A percentile compares a stretch with the other conserved stretches of the same genome.
These are phyloP conservation scores for Ligdia adustata DNA, from an alignment of 2,888 invertebrate species.

Conservation along the genomic window DNA sequence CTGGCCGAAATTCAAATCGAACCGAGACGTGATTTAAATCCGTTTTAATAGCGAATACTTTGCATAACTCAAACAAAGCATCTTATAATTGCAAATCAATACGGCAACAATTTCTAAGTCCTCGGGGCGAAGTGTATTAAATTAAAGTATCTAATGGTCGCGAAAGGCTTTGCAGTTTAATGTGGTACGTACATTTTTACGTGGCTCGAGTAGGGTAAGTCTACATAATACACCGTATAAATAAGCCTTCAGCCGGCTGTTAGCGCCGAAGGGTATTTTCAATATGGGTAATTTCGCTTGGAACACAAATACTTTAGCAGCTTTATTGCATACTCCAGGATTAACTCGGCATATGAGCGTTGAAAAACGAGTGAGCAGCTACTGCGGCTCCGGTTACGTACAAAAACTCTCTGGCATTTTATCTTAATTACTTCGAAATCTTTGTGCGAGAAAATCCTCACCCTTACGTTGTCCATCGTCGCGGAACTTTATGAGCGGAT, in stretches of 20 bases:
- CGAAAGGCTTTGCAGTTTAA: slow-evolving; percentile 51
- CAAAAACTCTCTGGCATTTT: slow-evolving; percentile 78
- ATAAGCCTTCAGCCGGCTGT: slow-evolving; percentile 76
- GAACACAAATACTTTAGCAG: slow-evolving; percentile 80
- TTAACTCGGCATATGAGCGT: slow-evolving; percentile 79
- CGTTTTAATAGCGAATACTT: slow-evolving; percentile 60
- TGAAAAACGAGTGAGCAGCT: slow-evolving; percentile 72
- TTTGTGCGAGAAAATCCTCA: slow-evolving; percentile 79
- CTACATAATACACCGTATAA: slow-evolving; percentile 66
- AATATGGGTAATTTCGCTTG: slow-evolving; percentile 82
- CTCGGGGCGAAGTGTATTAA: slow-evolving; percentile 51
- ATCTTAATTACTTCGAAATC: slow-evolving; percentile 83
- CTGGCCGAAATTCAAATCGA: slow-evolving; percentile 45
- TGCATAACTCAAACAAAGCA: slow-evolving; percentile 59
- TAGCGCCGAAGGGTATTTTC: slow-evolving; percentile 81
- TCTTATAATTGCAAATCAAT: slow-evolving; percentile 67
- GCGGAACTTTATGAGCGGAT: slow-evolving; percentile 82
- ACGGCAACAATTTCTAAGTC: slow-evolving; percentile 55
- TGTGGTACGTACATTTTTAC: slow-evolving; percentile 57
- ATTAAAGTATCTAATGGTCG: slow-evolving; percentile 56
- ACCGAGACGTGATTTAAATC: slow-evolving; percentile 48
- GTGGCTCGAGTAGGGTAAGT: slow-evolving; percentile 50
- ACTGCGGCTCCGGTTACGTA: slow-evolving; percentile 64
- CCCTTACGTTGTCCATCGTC: slow-evolving; percentile 82
- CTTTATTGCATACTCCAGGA: slow-evolving; percentile 81